phyloP scores from a whole-genome alignment of 2,113 vertebrate genomes.

The Capricornis sumatraensis region DNA sequence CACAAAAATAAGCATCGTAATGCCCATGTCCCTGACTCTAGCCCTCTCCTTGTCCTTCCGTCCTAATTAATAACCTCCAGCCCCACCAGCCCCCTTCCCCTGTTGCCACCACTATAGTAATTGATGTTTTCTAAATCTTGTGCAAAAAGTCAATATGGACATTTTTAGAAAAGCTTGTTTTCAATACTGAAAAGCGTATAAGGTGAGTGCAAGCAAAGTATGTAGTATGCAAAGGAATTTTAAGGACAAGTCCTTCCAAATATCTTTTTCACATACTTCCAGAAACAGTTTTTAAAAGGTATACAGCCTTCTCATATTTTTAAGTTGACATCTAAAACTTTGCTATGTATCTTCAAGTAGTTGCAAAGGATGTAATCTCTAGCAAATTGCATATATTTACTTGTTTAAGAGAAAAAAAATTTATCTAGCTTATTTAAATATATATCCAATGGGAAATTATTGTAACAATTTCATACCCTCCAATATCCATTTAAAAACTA shows the following conservation, averaged over 20 bases:
- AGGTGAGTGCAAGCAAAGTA: background rate
- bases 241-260: background rate
- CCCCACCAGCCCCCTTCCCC: rapidly evolving
- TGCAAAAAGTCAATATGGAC: background rate
- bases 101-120: background rate
- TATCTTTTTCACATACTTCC: background rate
- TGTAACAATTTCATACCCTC: background rate
- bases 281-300: background rate
- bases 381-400: background rate
- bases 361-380: background rate
- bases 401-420: background rate
- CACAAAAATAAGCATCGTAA: background rate
- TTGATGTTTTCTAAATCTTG: background rate
- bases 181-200: background rate
- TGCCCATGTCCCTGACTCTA: background rate
- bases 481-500: background rate
- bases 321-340: background rate
- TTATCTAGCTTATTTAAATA: background rate
- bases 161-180: background rate
- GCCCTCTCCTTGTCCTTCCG: no score
- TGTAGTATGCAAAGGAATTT: background rate
- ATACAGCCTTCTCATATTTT: background rate
- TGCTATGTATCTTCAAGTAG: background rate
- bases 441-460: background rate
- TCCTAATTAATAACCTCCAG: rapidly evolving